Evolutionary conservation across 1,140 invertebrate species (phyloP).

Genomic region (Calliphora vicina): DNA sequence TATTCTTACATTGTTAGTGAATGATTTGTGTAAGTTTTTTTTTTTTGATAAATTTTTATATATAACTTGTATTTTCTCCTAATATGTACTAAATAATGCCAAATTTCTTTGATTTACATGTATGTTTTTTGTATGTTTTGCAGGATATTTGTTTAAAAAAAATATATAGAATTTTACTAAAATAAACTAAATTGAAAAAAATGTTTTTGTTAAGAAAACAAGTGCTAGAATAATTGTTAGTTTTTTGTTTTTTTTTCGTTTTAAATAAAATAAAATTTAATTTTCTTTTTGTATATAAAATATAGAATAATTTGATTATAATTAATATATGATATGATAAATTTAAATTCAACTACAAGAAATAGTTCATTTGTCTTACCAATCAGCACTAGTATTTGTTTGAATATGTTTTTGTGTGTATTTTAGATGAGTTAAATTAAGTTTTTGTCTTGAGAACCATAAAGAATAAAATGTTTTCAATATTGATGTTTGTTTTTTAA

Average conservation of each 20-base stretch:
- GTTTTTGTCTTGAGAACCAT: background rate
- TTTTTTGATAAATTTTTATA: no score
- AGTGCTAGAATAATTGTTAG: background rate
- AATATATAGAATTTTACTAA: background rate
- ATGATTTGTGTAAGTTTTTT: no score
- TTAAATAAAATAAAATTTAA: no score
- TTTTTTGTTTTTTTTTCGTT: no score
- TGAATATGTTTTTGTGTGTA: background rate
- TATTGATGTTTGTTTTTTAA: background rate
- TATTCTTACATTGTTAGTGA: no score
- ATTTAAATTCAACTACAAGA: slow-evolving; percentile 10
- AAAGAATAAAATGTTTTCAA: background rate
- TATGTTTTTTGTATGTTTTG: no score
- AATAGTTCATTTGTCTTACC: background rate
- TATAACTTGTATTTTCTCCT: no score
- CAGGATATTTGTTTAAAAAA: no score
- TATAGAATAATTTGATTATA: background rate
- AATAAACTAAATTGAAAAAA: background rate
- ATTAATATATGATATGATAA: slow-evolving; percentile 8
- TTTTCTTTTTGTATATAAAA: background rate
- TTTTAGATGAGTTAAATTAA: background rate
- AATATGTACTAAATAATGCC: no score
- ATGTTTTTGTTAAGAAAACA: background rate
- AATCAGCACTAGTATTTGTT: background rate
- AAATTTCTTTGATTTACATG: no score